These are phyloP conservation scores for Cerastis leucographa DNA, from an alignment of 2,888 invertebrate genomes.

Conservation along the genomic window DNA sequence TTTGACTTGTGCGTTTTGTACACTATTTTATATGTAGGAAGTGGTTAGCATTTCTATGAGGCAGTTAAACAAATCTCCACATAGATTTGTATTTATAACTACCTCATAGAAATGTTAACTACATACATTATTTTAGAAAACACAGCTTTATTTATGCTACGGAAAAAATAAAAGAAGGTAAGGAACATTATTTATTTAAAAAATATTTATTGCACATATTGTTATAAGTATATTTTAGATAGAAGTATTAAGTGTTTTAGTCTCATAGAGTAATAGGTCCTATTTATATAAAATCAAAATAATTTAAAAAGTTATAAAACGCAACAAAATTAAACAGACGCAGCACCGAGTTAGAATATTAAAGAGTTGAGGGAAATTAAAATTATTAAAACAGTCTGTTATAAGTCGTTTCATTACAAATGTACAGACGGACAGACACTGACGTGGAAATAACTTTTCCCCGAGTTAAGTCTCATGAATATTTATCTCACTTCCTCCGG, in stretches of 20 bases:
- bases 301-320: constrained; percentile 46
- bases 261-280: background rate
- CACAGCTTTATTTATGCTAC: background rate
- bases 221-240: background rate
- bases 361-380: constrained; percentile 77
- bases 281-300: constrained; percentile 8
- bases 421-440: constrained; percentile 86
- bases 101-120: too few species aligned
- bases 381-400: constrained; percentile 83
- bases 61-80: background rate
- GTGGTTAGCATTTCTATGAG: background rate
- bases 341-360: constrained; percentile 67
- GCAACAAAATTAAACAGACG: constrained; percentile 43
- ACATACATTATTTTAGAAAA: background rate
- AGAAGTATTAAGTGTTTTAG: background rate
- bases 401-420: constrained; percentile 86
- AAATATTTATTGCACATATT: background rate
- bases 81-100: too few species aligned
- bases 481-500: constrained; percentile 87
- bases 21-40: background rate
- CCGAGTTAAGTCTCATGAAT: constrained; percentile 88
- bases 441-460: constrained; percentile 88
- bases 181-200: background rate
- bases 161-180: background rate
- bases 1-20: background rate